Conservation (phyloP, 2,888 invertebrate genomes). For the Idaea aversata region DNA sequence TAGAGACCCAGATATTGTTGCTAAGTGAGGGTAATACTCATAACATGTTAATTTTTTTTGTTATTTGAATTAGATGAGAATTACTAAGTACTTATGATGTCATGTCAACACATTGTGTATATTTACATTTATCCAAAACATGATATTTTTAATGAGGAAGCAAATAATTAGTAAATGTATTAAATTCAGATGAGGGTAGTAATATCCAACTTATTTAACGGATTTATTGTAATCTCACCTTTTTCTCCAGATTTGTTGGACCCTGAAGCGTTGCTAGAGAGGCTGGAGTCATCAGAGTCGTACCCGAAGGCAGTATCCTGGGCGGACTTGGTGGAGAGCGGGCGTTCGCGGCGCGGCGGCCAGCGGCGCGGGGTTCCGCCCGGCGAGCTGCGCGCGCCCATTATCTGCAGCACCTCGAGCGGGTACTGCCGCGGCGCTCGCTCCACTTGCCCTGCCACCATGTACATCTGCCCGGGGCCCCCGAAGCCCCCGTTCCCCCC, state of each 20-base stretch:
- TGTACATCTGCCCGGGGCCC: conserved; percentile 54
- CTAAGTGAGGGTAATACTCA: neutral
- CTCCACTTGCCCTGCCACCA: conserved; percentile 54
- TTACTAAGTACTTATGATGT: too few species aligned
- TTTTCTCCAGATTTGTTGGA: conserved; percentile 71
- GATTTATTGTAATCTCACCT: conserved; percentile 40
- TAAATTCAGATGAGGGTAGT: conserved; percentile 4
- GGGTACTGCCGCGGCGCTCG: conserved; percentile 57
- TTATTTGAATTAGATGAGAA: too few species aligned
- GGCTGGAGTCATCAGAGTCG: conserved; percentile 73
- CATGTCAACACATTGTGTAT: too few species aligned
- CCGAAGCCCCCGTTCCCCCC: conserved; percentile 58
- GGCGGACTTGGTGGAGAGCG: conserved; percentile 43
- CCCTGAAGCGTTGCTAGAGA: conserved; percentile 74
- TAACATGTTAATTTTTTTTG: neutral
- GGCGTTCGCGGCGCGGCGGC: conserved; percentile 56
- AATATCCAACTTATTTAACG: neutral
- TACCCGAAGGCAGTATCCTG: conserved; percentile 64
- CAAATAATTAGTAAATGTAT: neutral
- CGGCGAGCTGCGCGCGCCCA: conserved; percentile 38
- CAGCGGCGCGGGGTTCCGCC: conserved; percentile 47
- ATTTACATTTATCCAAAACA: too few species aligned
- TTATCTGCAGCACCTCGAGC: conserved; percentile 54
- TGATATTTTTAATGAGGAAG: neutral
- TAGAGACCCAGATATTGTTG: neutral